Evolutionary conservation across 2,888 invertebrate species (phyloP), one percentile per base, ranked within the genome.

Genomic region (Monoplex corrugatus): DNA sequence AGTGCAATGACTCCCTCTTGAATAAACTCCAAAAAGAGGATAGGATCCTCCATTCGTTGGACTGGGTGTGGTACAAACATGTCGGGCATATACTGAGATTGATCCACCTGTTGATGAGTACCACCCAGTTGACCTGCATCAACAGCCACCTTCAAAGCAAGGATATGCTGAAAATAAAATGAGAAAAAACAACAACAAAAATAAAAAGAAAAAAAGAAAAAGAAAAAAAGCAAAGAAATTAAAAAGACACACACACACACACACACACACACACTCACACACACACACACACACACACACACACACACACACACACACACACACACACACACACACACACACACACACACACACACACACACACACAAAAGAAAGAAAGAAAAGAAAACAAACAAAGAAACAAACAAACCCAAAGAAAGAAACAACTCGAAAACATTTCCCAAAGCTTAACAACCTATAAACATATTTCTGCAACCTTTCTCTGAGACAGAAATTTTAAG

Each of bases 321-420:
- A 80, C 80, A 80, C 43, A 80, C 80, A 80, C 80, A 80, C 80
- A 80, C 80, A 80, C 80, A 80, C 80, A 80, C 80, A 43, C 43
- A 80, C 80, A 80, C 80, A 43, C 80, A 43, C 43, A 80, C 80
- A 80, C 80, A 80, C 80, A 38, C 80, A 38, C 80, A 80, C 40
- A 80, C 80, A 40, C 40, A 80, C 44, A 80, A 28, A 78, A 16
- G 35, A 32, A 35, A n/a, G n/a, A n/a, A n/a, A n/a, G n/a, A n/a
- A n/a, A n/a, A n/a, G n/a, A n/a, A n/a, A n/a, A n/a, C n/a, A n/a
- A n/a, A n/a, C n/a, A n/a, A n/a, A n/a, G n/a, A n/a, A n/a, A n/a
- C n/a, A n/a, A n/a, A n/a, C n/a, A n/a, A n/a, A n/a, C n/a, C n/a
- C n/a, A n/a, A n/a, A n/a, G n/a, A n/a, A n/a, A n/a, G n/a, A n/a